Conservation (phyloP, 2,888 invertebrate species). For the Drosophila recens region DNA sequence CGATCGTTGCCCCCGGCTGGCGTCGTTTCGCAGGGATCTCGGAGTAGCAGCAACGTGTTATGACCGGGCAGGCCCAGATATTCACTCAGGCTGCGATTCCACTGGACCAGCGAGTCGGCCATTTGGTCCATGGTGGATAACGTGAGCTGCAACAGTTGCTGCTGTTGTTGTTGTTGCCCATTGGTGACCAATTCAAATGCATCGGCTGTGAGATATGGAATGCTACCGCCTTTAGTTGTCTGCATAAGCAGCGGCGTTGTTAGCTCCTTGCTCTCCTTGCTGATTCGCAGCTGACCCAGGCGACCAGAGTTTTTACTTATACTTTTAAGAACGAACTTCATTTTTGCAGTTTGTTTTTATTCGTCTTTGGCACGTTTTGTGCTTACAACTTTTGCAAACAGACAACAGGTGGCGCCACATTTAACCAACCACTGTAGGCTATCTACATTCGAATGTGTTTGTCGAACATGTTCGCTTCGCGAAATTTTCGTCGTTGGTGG, state of each 20-base stretch:
- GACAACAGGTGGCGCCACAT: too few species aligned
- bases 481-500: too few species aligned
- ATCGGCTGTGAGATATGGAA: conserved; percentile 93
- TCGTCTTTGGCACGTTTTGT: conserved; percentile 38
- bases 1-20: conserved; percentile 91
- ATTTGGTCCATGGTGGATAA: conserved; percentile 89
- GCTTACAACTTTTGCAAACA: neutral
- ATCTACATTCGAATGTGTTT: too few species aligned
- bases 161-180: conserved; percentile 85
- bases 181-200: conserved; percentile 88
- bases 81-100: conserved; percentile 88
- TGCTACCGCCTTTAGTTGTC: conserved; percentile 92
- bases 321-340: conserved; percentile 90
- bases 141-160: conserved; percentile 89
- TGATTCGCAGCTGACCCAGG: conserved; percentile 87
- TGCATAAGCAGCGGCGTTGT: conserved; percentile 92
- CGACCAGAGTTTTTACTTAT: conserved; percentile 88
- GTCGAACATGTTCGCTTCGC: too few species aligned
- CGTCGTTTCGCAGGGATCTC: conserved; percentile 89
- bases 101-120: conserved; percentile 88
- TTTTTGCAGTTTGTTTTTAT: conserved; percentile 80
- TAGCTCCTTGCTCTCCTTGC: conserved; percentile 85
- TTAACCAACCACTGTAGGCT: too few species aligned
- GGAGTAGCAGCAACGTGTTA: conserved; percentile 85
- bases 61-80: conserved; percentile 89